phyloP scores from a whole-genome alignment of 2,797 vertebrate species.

The Pristis pectinata region DNA sequence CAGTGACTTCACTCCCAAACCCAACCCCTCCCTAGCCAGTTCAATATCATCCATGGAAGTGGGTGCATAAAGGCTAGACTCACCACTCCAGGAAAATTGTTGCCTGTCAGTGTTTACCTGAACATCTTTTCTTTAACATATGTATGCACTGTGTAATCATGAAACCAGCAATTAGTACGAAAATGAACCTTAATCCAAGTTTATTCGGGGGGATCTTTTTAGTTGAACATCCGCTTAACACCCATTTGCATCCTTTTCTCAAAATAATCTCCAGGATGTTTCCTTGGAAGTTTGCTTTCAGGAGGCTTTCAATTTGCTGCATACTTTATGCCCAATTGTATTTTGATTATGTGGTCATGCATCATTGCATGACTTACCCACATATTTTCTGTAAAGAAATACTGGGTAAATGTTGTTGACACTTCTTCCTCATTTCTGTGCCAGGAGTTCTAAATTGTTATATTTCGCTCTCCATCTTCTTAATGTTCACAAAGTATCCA shows the following conservation, averaged over 20 bases:
- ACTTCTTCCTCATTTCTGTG: not conserved
- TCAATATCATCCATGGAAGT: no score
- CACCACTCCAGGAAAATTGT: no score
- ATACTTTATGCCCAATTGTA: not conserved
- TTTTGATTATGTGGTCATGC: not conserved
- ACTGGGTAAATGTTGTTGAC: not conserved
- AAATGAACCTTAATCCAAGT: no score
- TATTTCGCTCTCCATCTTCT: not conserved
- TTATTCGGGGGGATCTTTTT: no score
- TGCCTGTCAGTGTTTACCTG: no score
- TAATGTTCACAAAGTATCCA: not conserved
- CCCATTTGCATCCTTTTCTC: not conserved
- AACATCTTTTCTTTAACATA: no score
- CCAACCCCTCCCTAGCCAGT: no score
- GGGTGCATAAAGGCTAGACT: no score
- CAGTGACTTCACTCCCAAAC: no score
- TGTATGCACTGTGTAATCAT: no score
- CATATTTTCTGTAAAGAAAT: not conserved
- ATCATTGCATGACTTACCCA: not conserved
- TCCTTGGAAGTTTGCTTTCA: not conserved
- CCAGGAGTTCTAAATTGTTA: not conserved
- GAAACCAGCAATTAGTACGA: no score
- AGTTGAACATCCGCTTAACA: no score
- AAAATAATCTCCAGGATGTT: not conserved
- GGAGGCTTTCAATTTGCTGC: not conserved